A percentile compares a stretch with the other conserved stretches of the same genome.
Conservation (phyloP, 1,140 invertebrate genomes). For the Scaptomyza hsui region DNA sequence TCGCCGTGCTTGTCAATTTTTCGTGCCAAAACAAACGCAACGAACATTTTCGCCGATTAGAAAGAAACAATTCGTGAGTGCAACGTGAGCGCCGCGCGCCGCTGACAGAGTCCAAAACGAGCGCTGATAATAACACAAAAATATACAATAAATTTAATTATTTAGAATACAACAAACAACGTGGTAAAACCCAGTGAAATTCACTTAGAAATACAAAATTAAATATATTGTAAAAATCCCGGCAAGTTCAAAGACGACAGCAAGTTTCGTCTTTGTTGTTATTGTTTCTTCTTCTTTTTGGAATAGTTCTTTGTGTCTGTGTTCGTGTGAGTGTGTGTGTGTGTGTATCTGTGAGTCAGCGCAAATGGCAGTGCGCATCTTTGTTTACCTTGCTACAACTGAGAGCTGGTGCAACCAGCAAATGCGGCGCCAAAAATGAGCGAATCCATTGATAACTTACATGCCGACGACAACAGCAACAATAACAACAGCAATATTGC, state of each 20-base stretch:
- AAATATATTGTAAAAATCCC: constrained; percentile 24
- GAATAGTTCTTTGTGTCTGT: constrained; percentile 70
- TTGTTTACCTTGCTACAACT: constrained; percentile 53
- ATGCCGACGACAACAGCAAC: constrained; percentile 55
- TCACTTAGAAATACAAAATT: constrained; percentile 12
- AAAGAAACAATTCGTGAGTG: constrained; percentile 82
- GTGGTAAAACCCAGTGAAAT: constrained; percentile 8
- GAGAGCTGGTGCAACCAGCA: constrained; percentile 21
- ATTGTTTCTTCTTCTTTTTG: constrained; percentile 59
- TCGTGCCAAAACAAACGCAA: constrained; percentile 83
- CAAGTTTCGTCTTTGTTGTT: constrained; percentile 43
- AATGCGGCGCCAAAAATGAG: constrained; percentile 80
- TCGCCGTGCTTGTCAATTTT: constrained; percentile 74
- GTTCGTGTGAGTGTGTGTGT: constrained; percentile 26
- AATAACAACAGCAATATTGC: constrained; percentile 31
- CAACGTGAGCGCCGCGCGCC: constrained; percentile 71
- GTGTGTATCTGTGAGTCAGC: constrained; percentile 63
- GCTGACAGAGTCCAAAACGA: constrained; percentile 18
- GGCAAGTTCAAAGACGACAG: constrained; percentile 25
- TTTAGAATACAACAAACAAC: constrained; percentile 24
- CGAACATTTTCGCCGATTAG: constrained; percentile 81
- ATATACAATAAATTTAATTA: constrained; percentile 13
- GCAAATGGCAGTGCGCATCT: constrained; percentile 77
- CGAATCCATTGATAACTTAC: constrained; percentile 68
- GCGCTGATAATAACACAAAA: constrained; percentile 26